Base-by-base conservation (phyloP, 1,140 invertebrate genomes). In the Drosophila nannoptera region DNA sequence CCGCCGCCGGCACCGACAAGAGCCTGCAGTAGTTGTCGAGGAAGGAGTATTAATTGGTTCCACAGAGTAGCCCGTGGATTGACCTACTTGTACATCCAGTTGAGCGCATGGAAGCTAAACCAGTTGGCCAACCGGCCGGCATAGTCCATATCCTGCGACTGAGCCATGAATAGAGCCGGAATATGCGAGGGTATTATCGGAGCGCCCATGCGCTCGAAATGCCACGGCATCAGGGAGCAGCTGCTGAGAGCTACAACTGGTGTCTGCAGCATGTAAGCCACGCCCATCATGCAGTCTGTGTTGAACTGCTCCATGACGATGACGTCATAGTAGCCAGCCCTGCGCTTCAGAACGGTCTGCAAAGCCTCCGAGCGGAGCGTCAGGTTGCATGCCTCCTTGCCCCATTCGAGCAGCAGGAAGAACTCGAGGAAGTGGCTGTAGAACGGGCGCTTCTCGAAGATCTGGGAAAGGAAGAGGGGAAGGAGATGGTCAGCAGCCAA, bases 221-320 rank as follows among this genome's bases (percentile, higher is more conserved):
- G 90, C 92, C 92, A 94, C 7, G 92, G 90, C 90, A 93, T 91
- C 22, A 92, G 64, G 4, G 90, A 87, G 40, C 91, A 91, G 2
- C 93, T 92, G 62, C 90, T 91, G 6, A 92, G 69, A 0, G 90
- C 89, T 4, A 95, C 92, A 4, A 93, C 90, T 0, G 94, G 94
- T 4, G 92, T 92, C 58, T 92, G 89, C 22, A 93, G 90, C 70
- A 92, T 91, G 60, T 93, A 90, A 32, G 91, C 91, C 7, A 95
- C 88, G 6, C 91, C 92, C 50, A 94, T 83, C 72, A 92, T 92
- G 78, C 94, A 95, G 68, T 95, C 93, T 40, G 91, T 92, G 52
- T 94, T 94, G 77, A 95, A 95, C 48, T 91, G 90, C 88, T 95
- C 94, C 2, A 92, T 89, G 0, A 95, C 76, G 14, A 94, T 90